These are phyloP conservation scores for Herminia tarsipennalis DNA, from an alignment of 2,888 invertebrate species.

Conservation along the genomic window DNA sequence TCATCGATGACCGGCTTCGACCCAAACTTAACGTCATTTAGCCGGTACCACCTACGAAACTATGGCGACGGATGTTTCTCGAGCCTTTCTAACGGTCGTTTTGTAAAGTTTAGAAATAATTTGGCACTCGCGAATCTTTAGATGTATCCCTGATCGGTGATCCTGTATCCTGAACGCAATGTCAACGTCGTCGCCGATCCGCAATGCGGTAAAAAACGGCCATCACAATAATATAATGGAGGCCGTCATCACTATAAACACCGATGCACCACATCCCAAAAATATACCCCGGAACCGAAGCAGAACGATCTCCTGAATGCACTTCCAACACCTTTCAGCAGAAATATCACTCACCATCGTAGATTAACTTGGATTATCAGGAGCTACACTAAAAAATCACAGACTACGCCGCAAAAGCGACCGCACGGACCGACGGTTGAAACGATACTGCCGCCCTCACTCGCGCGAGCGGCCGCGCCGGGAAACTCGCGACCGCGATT, in stretches of 20 bases:
- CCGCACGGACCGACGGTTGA: constrained; percentile 83
- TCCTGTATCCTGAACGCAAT: constrained; percentile 45
- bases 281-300: constrained; percentile 70
- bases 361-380: constrained; percentile 86
- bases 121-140: constrained; percentile 40
- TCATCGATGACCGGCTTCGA: constrained; percentile 58
- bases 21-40: constrained; percentile 65
- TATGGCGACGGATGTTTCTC: constrained; percentile 77
- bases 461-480: constrained; percentile 82
- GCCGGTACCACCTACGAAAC: constrained; percentile 75
- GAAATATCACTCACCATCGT: constrained; percentile 85
- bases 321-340: constrained; percentile 71
- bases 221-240: constrained; percentile 85
- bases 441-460: constrained; percentile 86
- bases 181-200: constrained; percentile 65
- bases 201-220: constrained; percentile 86
- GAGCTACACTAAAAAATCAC: constrained; percentile 86
- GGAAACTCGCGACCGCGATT: constrained; percentile 79
- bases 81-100: constrained; percentile 56
- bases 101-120: constrained; percentile 38
- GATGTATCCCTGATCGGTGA: constrained; percentile 36
- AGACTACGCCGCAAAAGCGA: constrained; percentile 85
- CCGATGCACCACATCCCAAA: constrained; percentile 77
- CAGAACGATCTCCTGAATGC: constrained; percentile 64
- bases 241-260: constrained; percentile 85